Conservation (phyloP, 2,113 vertebrate genomes). For the Mesembrinibis cayennensis region DNA sequence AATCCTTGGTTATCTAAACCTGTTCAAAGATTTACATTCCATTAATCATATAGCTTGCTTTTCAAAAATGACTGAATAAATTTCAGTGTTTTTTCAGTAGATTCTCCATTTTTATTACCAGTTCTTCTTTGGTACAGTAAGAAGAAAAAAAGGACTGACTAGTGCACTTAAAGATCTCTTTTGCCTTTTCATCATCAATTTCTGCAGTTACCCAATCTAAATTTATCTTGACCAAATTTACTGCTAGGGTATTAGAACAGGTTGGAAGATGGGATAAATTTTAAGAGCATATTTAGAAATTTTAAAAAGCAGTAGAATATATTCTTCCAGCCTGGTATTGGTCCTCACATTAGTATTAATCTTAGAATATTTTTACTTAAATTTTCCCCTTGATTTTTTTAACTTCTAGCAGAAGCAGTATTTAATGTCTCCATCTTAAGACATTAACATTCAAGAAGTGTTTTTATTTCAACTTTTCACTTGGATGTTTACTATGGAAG, state of each 20-base stretch:
- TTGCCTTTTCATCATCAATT: not conserved
- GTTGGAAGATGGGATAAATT: not conserved
- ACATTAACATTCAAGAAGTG: not conserved
- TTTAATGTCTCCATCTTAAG: not conserved
- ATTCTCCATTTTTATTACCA: not conserved
- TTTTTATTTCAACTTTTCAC: constrained; percentile 7
- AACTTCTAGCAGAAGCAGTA: not conserved
- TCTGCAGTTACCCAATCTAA: not conserved
- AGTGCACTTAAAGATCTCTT: not conserved
- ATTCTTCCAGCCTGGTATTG: not conserved
- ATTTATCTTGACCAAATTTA: not conserved
- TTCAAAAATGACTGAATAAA: not conserved
- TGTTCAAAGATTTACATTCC: not conserved
- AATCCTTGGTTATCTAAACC: not conserved
- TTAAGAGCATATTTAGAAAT: not conserved
- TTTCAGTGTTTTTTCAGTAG: not conserved
- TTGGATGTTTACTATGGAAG: not conserved
- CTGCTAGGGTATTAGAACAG: not conserved
- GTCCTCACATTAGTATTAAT: not conserved
- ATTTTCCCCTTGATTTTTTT: not conserved
- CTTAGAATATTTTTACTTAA: not conserved
- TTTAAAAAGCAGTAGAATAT: not conserved
- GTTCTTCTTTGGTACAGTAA: not conserved
- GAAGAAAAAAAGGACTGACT: not conserved
- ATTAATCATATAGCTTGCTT: not conserved